Conservation (phyloP, 2,113 vertebrate genomes). For the Callipepla squamata region DNA sequence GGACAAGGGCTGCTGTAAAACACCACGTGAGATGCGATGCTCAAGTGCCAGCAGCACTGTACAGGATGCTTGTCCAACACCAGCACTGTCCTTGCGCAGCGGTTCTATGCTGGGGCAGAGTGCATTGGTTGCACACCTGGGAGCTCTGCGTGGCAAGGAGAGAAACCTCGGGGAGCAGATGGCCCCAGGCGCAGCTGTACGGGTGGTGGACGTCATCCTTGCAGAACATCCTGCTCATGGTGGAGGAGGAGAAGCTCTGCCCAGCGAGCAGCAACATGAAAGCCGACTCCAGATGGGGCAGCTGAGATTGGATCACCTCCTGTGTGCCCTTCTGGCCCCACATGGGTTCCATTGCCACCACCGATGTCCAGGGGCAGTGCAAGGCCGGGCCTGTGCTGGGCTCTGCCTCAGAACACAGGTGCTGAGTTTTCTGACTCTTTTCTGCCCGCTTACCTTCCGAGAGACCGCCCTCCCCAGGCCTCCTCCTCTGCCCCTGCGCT, state of each 20-base stretch:
- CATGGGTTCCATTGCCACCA: rapidly evolving
- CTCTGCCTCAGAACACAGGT: not conserved
- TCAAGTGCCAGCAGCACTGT: rapidly evolving
- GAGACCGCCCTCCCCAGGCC: not conserved
- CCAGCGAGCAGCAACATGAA: rapidly evolving
- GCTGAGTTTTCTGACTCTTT: not conserved
- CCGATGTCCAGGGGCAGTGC: not conserved
- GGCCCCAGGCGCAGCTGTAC: not conserved
- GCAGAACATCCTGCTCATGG: not conserved
- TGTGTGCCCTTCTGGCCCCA: not conserved
- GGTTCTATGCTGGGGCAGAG: rapidly evolving
- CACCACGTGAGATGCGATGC: not conserved
- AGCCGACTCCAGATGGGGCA: not conserved
- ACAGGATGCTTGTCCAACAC: rapidly evolving
- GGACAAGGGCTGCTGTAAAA: not conserved
- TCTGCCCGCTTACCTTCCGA: not conserved
- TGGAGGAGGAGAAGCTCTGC: not conserved
- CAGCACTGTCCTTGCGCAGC: rapidly evolving
- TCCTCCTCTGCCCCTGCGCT: not conserved
- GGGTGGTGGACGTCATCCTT: not conserved
- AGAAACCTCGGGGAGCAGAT: rapidly evolving
- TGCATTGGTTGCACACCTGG: not conserved
- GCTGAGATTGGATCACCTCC: not conserved
- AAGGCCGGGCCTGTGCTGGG: not conserved
- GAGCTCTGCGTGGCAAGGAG: not conserved